Evolutionary conservation across 2,113 vertebrate species (phyloP), one percentile per base, ranked within the genome.

Genomic region (Sphyrna mokarran): DNA sequence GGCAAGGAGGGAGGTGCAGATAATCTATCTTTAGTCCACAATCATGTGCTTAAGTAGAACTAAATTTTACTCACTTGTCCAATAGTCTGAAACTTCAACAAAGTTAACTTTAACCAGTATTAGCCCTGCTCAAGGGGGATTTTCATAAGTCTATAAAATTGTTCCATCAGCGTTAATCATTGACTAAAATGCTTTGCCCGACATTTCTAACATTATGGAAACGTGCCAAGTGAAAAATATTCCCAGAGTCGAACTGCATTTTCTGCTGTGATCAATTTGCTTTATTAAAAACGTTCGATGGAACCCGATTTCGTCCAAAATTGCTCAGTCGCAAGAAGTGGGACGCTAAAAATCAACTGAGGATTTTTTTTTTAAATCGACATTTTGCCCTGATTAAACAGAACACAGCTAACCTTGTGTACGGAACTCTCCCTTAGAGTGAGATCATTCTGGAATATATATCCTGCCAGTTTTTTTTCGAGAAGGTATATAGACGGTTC

Each of bases 91-190:
- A 97, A 96, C 96, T 96, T 96, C 96, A 96, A 96, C 96, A 96
- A 96, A 96, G 96, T 96, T 97, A 96, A 96, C 96, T 96, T 97
- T 96, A 96, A 96, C 96, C 96, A 96, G 66, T 66, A 83, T 66
- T 48, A 91, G 87, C 72, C 70, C 58, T 87, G 78, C 83, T 89
- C 61, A 94, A 76, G n/a, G 80, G 80, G 61, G 95, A 43, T 95
- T 95, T 95, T 95, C 96, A 97, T 97, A 97, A 29, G 94, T 95
- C 94, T 76, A 48, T 95, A 97, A 93, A 97, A 97, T 97, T 97
- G 96, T 97, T 97, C 97, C 97, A 97, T 97, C 97, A 96, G 97
- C 97, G 96, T 97, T 97, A 97, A 97, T 97, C 97, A 97, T 97
- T 97, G 96, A 97, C 97, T 96, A 97, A 97, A 97, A 96, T 96